A percentile compares a stretch with the other conserved stretches of the same genome.
These are phyloP conservation scores for Eleginops maclovinus DNA, from an alignment of 2,113 vertebrate genomes.

Conservation along the genomic window DNA sequence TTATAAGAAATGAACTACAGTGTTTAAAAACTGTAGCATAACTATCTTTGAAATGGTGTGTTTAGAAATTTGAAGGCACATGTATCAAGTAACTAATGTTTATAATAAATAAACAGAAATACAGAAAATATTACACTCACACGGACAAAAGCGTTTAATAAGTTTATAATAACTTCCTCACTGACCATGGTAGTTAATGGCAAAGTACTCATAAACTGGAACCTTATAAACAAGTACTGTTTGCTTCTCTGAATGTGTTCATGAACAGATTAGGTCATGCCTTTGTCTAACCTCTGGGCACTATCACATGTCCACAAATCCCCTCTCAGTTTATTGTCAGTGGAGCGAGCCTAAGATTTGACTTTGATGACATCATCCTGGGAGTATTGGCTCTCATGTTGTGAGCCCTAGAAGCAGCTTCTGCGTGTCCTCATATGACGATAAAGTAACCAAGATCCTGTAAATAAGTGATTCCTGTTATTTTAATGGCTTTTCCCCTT, in stretches of 20 bases:
- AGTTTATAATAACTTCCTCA: not conserved
- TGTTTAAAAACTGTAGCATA: too few relatives aligned
- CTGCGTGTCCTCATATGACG: conserved; percentile 8
- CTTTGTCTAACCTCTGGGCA: conserved; percentile 21
- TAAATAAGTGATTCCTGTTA: conserved; percentile 22
- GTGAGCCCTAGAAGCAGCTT: conserved; percentile 22
- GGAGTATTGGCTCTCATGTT: conserved; percentile 20
- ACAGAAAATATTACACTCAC: not conserved
- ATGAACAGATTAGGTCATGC: not conserved
- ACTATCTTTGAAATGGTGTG: not conserved
- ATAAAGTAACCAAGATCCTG: conserved; percentile 42
- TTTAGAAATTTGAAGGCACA: not conserved
- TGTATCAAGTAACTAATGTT: not conserved
- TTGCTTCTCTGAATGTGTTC: not conserved
- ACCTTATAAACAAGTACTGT: conserved; percentile 9
- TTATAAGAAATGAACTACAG: too few relatives aligned
- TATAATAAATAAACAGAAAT: not conserved
- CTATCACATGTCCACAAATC: conserved; percentile 50
- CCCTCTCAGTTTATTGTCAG: conserved; percentile 34
- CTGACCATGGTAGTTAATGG: not conserved
- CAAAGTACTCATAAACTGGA: not conserved
- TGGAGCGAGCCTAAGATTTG: conserved; percentile 37
- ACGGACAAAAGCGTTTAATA: not conserved
- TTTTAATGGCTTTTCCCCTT: conserved; percentile 28
- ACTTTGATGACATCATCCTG: conserved; percentile 45